Evolutionary conservation across 2,888 invertebrate species (phyloP).

Genomic region (Xylota segnis): DNA sequence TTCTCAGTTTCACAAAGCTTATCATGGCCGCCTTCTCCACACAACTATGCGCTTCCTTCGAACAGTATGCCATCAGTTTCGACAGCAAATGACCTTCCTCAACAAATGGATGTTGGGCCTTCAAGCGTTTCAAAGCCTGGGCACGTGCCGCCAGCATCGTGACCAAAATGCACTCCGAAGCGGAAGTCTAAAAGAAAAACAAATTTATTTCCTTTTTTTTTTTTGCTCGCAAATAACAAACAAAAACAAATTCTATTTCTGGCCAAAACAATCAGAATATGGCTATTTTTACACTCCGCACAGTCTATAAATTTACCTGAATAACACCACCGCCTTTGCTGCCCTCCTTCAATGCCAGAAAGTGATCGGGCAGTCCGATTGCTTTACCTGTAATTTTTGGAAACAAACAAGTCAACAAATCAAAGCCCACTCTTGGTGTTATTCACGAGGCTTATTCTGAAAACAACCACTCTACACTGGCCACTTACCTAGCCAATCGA

Average conservation of each 20-base stretch:
- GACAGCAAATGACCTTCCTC: slow-evolving; percentile 96
- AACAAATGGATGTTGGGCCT: slow-evolving; percentile 93
- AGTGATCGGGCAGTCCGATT: slow-evolving; percentile 95
- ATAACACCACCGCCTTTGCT: slow-evolving; percentile 97
- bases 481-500: slow-evolving; percentile 95
- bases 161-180: slow-evolving; percentile 97
- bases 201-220: neutral
- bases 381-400: slow-evolving; percentile 88
- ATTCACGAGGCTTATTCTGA: slow-evolving; percentile 53
- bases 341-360: slow-evolving; percentile 92
- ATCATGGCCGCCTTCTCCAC: slow-evolving; percentile 98
- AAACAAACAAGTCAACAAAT: slow-evolving; percentile 44
- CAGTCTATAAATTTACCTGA: slow-evolving; percentile 87
- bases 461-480: neutral
- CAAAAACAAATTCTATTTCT: slow-evolving; percentile 30
- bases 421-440: slow-evolving; percentile 21
- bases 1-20: slow-evolving; percentile 94
- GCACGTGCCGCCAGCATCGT: slow-evolving; percentile 96
- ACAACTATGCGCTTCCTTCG: slow-evolving; percentile 95
- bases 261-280: slow-evolving; percentile 4
- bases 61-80: slow-evolving; percentile 96
- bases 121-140: slow-evolving; percentile 93
- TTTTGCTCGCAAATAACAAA: slow-evolving; percentile 4
- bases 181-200: slow-evolving; percentile 90
- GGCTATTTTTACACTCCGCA: slow-evolving; percentile 30